Base-by-base conservation (phyloP, 2,888 invertebrate genomes). In the Leptothorax acervorum region DNA sequence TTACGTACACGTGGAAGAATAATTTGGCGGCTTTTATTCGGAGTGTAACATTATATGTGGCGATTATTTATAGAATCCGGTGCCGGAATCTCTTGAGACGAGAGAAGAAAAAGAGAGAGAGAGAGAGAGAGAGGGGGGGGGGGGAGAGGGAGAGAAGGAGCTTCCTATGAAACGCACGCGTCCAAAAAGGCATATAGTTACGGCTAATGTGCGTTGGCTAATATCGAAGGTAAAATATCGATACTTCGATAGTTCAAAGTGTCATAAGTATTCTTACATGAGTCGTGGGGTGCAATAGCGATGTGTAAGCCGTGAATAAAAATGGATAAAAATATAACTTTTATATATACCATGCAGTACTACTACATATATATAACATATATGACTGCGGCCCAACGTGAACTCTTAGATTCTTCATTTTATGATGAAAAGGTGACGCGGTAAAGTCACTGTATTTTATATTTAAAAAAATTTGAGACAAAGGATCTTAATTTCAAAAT, bases 201-300 rank as follows among this genome's bases (percentile, higher is more conserved):
- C 28, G 28, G 65, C 28, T 53, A 66, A 66, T 74, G 57, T 57
- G 78, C 79, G 39, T 71, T 79, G 70, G 70, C 73, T 81, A 81
- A 81, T 81, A 81, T 81, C 79, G 79, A 81, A 81, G 79, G 73
- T 81, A 81, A 81, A 81, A 81, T 81, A 81, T 73, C 79, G 79
- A 79, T 28, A 48, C 79, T 48, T 79, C 60, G 79, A 79, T 79
- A 79, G 79, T 79, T 79, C 79, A 79, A 79, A 79, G 79, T 79
- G 28, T 79, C 79, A 79, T 73, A 79, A 79, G 79, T 79, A 79
- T 79, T 79, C 79, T 79, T 79, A 79, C 79, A 79, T 79, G 79
- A 79, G 79, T 79, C 79, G 71, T 79, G 79, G 79, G 79, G 79
- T 79, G 79, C 57, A 79, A 60, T 60, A 45, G 60, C 73, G 60